Evolutionary conservation across 2,113 vertebrate species (phyloP), one percentile per base, ranked within the genome.

Genomic region (Pelvicachromis taeniatus): DNA sequence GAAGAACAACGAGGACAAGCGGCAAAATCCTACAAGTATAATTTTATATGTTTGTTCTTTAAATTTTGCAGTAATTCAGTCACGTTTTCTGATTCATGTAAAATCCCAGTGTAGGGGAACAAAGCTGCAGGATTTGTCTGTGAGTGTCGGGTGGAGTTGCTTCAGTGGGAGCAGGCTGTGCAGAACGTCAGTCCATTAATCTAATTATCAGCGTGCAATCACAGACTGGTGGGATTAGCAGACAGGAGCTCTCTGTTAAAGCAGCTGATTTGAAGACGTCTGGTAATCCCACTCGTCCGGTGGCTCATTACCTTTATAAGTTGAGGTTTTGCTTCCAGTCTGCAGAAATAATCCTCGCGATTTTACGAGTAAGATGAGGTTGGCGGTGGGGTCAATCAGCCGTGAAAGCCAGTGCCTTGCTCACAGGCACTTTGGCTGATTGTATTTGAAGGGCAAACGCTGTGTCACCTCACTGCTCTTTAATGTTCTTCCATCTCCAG

Each of bases 211-310:
- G 48, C 48, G 55, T 79, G 86, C 63, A 80, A 87, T 92, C 77
- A 26, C 88, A 88, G 84, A 90, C 87, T 85, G 86, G 53, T 73
- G 35, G 83, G 85, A 89, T 91, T 91, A 88, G 73, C 78, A 17
- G 78, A 42, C 63, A 70, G 83, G 33, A 80, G 81, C 88, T 77
- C 61, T 54, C 38, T 16, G 85, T 83, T 56, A 38, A 56, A 85
- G 70, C 83, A 77, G 48, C 85, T 48, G 81, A 88, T 77, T 56
- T 40, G 45, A 86, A 84, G 81, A 90, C 70, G 86, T 80, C 56
- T 58, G 52, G 59, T 89, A 86, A 88, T 88, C 79, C 80, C 65
- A 5, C 56, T 65, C 23, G 31, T 80, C 78, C 48, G 38, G 58
- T 5, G 2, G 26, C 85, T 84, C 80, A 4, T 81, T 73, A 35